Evolutionary conservation across 2,888 invertebrate species (phyloP).

Genomic region (Ophioninae sp.): DNA sequence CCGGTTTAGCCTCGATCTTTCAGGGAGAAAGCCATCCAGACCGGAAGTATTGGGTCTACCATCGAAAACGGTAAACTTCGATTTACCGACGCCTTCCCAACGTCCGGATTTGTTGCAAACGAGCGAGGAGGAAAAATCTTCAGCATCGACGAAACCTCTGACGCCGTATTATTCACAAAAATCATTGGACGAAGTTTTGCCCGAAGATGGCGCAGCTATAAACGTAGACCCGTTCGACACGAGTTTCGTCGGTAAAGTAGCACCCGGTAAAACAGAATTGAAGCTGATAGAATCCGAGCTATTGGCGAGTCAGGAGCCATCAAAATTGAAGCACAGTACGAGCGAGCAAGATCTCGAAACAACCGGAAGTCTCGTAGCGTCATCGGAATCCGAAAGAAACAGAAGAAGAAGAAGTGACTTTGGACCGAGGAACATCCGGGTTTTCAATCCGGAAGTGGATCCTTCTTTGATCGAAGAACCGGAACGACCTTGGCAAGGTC

Average conservation of each 20-base stretch:
- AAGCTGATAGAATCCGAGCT: slow-evolving; percentile 83
- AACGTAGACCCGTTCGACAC: slow-evolving; percentile 87
- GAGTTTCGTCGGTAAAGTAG: slow-evolving; percentile 83
- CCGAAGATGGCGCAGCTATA: slow-evolving; percentile 82
- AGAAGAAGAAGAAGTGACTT: slow-evolving; percentile 83
- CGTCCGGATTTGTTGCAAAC: slow-evolving; percentile 83
- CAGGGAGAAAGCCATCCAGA: slow-evolving; percentile 83
- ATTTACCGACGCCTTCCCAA: slow-evolving; percentile 82
- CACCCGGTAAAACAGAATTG: slow-evolving; percentile 83
- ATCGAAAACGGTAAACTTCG: slow-evolving; percentile 83
- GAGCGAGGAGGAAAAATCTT: slow-evolving; percentile 84
- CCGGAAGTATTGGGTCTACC: slow-evolving; percentile 83
- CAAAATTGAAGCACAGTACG: slow-evolving; percentile 81
- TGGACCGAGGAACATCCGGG: slow-evolving; percentile 63
- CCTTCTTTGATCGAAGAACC: slow-evolving; percentile 64
- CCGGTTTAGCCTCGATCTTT: too few species aligned
- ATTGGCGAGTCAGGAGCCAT: slow-evolving; percentile 66
- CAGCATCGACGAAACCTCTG: slow-evolving; percentile 85
- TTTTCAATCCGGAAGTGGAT: slow-evolving; percentile 59
- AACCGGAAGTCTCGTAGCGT: slow-evolving; percentile 78
- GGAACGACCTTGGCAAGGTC: slow-evolving; percentile 47
- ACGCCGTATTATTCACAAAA: slow-evolving; percentile 90
- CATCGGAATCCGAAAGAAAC: slow-evolving; percentile 72
- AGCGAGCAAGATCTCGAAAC: slow-evolving; percentile 86
- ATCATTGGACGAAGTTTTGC: slow-evolving; percentile 82